Conservation (phyloP, 2,888 invertebrate genomes). For the Iselma pallidipennis region DNA sequence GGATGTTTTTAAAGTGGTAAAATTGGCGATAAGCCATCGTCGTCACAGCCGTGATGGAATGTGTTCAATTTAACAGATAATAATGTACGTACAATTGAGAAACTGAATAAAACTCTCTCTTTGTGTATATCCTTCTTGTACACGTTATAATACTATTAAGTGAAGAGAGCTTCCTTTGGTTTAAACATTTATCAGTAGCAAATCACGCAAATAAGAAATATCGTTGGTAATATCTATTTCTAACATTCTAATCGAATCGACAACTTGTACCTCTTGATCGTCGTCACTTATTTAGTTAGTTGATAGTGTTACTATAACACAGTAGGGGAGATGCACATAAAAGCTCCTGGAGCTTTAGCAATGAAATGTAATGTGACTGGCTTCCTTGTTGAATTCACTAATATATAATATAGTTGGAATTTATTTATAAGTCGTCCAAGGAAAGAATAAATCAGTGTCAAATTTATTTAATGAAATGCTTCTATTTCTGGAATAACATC, state of each 20-base stretch:
- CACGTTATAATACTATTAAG: too few relatives aligned
- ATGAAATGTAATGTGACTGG: too few relatives aligned
- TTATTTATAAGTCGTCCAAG: too few relatives aligned
- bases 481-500: not conserved
- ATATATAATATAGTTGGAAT: too few relatives aligned
- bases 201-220: constrained; percentile 22
- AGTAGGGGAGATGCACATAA: too few relatives aligned
- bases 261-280: constrained; percentile 10
- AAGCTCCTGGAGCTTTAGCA: too few relatives aligned
- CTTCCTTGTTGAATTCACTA: not conserved
- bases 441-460: not conserved
- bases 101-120: constrained; percentile 35
- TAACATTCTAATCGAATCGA: constrained; percentile 22
- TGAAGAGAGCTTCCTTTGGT: constrained; percentile 33
- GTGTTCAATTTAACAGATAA: constrained; percentile 51
- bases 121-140: too few relatives aligned
- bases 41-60: constrained; percentile 47
- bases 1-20: constrained; percentile 10
- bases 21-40: constrained; percentile 30
- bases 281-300: not conserved
- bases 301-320: too few relatives aligned
- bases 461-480: not conserved
- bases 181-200: constrained; percentile 32
- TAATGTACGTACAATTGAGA: constrained; percentile 46
- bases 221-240: constrained; percentile 12